Conservation (phyloP, 2,888 invertebrate species). For the Heliothis peltigera region DNA sequence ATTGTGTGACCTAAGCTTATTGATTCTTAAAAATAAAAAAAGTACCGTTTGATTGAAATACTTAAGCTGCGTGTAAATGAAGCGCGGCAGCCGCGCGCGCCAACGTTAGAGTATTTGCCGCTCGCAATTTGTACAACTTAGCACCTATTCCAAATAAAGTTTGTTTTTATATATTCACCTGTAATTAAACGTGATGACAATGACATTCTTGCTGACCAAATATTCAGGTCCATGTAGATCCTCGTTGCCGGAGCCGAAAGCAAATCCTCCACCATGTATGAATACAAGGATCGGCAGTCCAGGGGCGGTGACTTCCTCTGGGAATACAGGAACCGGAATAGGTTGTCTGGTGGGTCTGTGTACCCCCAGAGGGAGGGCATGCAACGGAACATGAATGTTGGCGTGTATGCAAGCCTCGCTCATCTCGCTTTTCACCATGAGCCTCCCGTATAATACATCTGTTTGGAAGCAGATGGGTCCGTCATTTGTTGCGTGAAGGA, state of each 20-base stretch:
- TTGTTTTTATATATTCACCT: constrained; percentile 78
- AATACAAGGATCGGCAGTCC: constrained; percentile 81
- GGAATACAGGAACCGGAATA: constrained; percentile 59
- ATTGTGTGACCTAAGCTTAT: no score
- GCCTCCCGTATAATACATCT: constrained; percentile 79
- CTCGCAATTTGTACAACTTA: no score
- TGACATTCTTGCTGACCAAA: constrained; percentile 76
- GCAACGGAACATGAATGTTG: constrained; percentile 79
- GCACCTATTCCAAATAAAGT: no score
- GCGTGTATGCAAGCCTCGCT: constrained; percentile 82
- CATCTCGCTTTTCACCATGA: constrained; percentile 70
- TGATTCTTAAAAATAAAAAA: no score
- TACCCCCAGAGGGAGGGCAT: constrained; percentile 60
- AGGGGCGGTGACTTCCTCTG: constrained; percentile 26
- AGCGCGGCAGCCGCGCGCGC: no score
- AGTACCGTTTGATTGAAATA: no score
- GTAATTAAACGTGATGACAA: constrained; percentile 86
- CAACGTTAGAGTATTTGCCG: no score
- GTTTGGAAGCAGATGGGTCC: constrained; percentile 91
- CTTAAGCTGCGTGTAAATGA: no score
- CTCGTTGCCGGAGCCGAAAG: constrained; percentile 81
- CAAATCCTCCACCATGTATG: constrained; percentile 85
- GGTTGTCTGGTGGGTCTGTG: constrained; percentile 50
- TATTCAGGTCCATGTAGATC: constrained; percentile 83
- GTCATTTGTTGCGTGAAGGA: constrained; percentile 89